Percentiles rank a stretch among this genome's conserved stretches.
Conservation (phyloP, 2,113 vertebrate genomes). For the Mesitornis unicolor region DNA sequence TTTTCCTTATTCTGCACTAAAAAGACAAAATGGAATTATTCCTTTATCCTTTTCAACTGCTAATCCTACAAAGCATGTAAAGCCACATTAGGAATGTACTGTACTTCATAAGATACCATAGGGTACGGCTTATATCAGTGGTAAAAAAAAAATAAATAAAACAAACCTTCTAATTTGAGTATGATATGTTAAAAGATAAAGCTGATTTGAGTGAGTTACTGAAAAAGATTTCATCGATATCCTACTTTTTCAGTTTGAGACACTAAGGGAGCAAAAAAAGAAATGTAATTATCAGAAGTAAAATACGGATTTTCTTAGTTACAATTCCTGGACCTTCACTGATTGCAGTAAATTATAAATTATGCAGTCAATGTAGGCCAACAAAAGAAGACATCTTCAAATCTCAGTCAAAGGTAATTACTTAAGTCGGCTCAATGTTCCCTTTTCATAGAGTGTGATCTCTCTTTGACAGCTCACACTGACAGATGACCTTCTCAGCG, state of each 20-base stretch:
- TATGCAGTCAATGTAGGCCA: conserved; percentile 94
- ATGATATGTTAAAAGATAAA: background rate
- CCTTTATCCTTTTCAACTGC: conserved; percentile 47
- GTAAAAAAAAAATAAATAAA: background rate
- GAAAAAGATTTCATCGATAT: conserved; percentile 45
- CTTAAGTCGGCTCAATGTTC: conserved; percentile 87
- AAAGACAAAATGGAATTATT: conserved; percentile 60
- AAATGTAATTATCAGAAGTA: conserved; percentile 73
- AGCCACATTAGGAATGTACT: background rate
- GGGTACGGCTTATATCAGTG: background rate
- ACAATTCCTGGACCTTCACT: conserved; percentile 75
- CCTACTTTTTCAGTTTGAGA: conserved; percentile 43
- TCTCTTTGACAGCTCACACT: conserved; percentile 89
- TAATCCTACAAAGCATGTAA: conserved; percentile 52
- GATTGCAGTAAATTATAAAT: conserved; percentile 95
- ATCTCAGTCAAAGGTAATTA: conserved; percentile 99
- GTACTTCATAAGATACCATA: background rate
- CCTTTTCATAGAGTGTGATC: conserved; percentile 88
- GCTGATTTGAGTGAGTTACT: background rate
- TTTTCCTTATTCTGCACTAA: background rate
- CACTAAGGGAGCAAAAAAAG: conserved; percentile 45
- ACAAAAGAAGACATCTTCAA: conserved; percentile 98
- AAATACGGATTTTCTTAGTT: conserved; percentile 81
- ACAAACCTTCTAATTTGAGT: background rate
- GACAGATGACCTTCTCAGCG: conserved; percentile 97